Conservation (phyloP, 2,797 vertebrate species). For the Brachyrhaphis roseni region DNA sequence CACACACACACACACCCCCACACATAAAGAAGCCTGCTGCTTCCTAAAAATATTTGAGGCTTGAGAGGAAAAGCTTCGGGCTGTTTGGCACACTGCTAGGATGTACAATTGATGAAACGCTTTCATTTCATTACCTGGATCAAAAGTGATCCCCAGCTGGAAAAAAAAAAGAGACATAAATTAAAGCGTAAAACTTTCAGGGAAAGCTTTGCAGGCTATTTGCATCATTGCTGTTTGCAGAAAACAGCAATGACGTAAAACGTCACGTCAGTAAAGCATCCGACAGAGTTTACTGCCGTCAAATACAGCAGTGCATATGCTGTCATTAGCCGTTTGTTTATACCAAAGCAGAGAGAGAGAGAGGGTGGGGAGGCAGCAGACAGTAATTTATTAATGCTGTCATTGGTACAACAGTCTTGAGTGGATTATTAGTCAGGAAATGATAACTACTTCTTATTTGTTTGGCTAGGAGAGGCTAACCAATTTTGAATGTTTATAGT, state of each 20-base stretch:
- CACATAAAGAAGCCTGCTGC: neutral
- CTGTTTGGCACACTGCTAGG: neutral
- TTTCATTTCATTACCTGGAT: slow-evolving; percentile 16
- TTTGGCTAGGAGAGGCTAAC: neutral
- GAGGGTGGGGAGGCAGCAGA: neutral
- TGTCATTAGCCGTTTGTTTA: neutral
- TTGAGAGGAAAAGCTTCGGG: neutral
- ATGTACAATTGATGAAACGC: slow-evolving; percentile 24
- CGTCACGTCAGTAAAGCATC: neutral
- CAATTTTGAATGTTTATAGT: neutral
- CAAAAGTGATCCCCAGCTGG: slow-evolving; percentile 10
- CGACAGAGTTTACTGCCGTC: neutral
- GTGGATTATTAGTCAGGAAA: neutral
- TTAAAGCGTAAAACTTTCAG: neutral
- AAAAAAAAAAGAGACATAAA: neutral
- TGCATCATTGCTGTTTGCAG: neutral
- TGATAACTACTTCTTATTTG: neutral
- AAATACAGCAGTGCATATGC: neutral
- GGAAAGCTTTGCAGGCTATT: slow-evolving; percentile 4
- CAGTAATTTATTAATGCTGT: neutral
- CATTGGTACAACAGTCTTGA: slow-evolving; percentile 3
- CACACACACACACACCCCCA: no score
- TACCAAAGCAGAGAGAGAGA: slow-evolving; percentile 3
- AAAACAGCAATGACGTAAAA: neutral
- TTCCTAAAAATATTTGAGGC: slow-evolving; percentile 19